Conservation (phyloP, 2,888 invertebrate species). For the Aleiodes leptofemur region DNA sequence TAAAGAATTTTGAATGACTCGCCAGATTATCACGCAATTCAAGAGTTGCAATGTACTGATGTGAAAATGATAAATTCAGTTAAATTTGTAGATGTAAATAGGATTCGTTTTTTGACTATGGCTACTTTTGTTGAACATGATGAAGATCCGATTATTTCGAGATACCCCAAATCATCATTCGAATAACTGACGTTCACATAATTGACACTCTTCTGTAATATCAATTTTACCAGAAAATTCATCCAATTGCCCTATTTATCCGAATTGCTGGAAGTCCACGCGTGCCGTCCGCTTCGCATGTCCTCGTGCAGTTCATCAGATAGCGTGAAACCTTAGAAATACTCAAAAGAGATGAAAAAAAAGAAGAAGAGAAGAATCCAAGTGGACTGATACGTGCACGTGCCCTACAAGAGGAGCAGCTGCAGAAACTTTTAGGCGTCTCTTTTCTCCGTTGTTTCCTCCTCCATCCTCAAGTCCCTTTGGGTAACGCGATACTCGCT, state of each 20-base stretch:
- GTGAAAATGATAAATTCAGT: no score
- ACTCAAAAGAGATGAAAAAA: neutral
- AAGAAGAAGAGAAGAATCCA: neutral
- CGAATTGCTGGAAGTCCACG: neutral
- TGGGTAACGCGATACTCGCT: conserved; percentile 62
- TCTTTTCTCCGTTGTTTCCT: conserved; percentile 37
- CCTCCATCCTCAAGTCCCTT: conserved; percentile 39
- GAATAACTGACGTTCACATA: no score
- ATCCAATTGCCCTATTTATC: conserved; percentile 9
- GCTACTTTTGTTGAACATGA: no score
- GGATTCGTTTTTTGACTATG: no score
- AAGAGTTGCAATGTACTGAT: no score
- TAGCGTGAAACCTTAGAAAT: conserved; percentile 51
- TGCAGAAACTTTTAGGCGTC: conserved; percentile 58
- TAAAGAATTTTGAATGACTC: no score
- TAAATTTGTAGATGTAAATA: no score
- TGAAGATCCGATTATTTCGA: no score
- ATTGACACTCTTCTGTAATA: no score
- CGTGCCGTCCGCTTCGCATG: conserved; percentile 37
- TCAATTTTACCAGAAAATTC: neutral
- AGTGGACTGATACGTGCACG: conserved; percentile 58
- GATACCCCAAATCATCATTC: no score
- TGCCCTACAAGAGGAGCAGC: conserved; percentile 64
- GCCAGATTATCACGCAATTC: no score
- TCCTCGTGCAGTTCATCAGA: conserved; percentile 52